phyloP scores from a whole-genome alignment of 2,888 invertebrate species.

The Cordilura impudica region DNA sequence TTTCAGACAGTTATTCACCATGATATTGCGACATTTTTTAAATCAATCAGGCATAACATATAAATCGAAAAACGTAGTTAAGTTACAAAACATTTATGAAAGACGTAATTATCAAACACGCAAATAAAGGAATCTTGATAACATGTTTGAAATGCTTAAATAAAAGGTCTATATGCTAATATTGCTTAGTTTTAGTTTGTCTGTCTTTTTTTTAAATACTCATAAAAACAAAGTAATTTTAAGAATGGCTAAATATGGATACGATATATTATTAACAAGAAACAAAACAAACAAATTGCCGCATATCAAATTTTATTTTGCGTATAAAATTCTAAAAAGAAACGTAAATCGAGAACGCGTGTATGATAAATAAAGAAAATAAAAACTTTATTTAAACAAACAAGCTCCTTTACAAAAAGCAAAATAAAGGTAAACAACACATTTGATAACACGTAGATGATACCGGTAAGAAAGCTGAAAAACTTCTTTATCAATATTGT shows the following conservation, averaged over 20 bases:
- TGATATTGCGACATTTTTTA: too few relatives aligned
- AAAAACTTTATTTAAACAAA: not conserved
- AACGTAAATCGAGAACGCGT: not conserved
- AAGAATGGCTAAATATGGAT: not conserved
- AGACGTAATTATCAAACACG: slow-evolving; percentile 21
- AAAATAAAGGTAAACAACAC: too few relatives aligned
- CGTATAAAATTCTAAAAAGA: not conserved
- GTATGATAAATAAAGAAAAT: not conserved
- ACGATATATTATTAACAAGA: not conserved
- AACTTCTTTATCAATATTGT: not conserved
- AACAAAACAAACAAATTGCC: not conserved
- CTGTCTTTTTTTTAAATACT: slow-evolving; percentile 2
- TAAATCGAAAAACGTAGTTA: not conserved
- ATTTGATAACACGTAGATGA: not conserved
- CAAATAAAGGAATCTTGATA: slow-evolving; percentile 1
- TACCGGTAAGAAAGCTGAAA: not conserved
- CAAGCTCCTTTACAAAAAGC: not conserved
- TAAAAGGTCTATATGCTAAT: not conserved
- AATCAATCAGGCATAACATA: slow-evolving; percentile 10
- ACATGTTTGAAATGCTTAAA: slow-evolving; percentile 2
- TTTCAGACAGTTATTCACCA: not conserved
- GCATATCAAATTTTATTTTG: not conserved
- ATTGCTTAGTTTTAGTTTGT: too few relatives aligned
- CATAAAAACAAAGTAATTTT: not conserved
- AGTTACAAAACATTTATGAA: not conserved